Base-by-base conservation (phyloP, 2,113 vertebrate genomes). In the Delphinapterus leucas region DNA sequence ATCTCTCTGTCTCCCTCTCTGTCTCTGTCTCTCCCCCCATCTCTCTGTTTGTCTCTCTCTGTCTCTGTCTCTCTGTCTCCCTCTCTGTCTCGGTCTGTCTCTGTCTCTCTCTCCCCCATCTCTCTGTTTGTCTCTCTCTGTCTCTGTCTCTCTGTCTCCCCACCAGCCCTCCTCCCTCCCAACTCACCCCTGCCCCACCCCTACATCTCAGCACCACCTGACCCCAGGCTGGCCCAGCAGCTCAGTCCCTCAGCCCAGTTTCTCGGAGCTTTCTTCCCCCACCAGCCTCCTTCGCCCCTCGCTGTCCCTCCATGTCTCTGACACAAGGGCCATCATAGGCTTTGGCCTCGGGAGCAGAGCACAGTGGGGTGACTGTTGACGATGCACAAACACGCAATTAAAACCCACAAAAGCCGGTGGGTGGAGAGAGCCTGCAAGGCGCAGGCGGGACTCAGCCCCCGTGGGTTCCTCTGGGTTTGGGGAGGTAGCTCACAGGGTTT, bases 271-370 rank as follows among this genome's bases (percentile, higher is more conserved):
- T 13, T 26, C 36, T 76, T 9, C 47, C 33, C 9, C 0, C 1
- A 6, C 1, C 14, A 4, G 49, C 13, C 17, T 55, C 6, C 47
- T 61, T 33, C 11, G 1, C 5, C 9, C 14, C 17, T 36, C 3
- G 8, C 6, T 1, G 23, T 3, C 2, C 23, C 1, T 25, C n/a
- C 12, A 5, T 0, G 0, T 26, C 49, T 84, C 73, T 15, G 17
- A 61, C 38, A 21, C 25, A 17, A 53, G n/a, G 33, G 8, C 1
- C 6, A 1, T 31, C 25, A 33, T 26, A 15, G 49, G 14, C 49
- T 10, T 49, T 49, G 53, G 28, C 31, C 60, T 36, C 21, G 2
- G 28, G 41, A 58, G 10, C 85, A 47, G 63, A n/a, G 80, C 49
- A 4, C 15, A n/a, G 12, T 11, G 53, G 33, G 2, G 1, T 21